Evolutionary conservation across 2,113 vertebrate species (phyloP).

Genomic region (Gavia stellata): DNA sequence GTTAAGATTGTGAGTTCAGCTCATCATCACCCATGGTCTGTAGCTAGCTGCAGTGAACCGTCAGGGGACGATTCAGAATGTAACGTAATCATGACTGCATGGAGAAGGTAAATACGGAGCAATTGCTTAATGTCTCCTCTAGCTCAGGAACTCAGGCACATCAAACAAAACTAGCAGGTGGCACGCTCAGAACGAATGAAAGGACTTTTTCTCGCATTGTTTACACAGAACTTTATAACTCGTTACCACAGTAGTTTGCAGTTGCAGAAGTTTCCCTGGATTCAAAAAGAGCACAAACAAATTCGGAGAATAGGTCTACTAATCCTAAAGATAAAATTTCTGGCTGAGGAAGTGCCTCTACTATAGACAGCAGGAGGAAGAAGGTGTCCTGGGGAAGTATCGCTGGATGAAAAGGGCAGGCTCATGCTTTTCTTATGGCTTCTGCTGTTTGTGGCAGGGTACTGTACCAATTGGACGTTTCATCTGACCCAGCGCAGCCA

Average conservation of each 20-base stretch:
- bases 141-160: background rate
- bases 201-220: background rate
- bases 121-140: background rate
- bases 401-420: background rate
- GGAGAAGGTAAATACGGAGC: background rate
- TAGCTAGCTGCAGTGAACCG: background rate
- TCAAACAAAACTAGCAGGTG: conserved; percentile 1
- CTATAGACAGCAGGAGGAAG: conserved; percentile 25
- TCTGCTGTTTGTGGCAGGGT: background rate
- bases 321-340: conserved; percentile 26
- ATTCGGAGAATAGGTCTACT: background rate
- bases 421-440: background rate
- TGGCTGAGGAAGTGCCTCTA: conserved; percentile 18
- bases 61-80: background rate
- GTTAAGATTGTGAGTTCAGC: background rate
- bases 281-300: background rate
- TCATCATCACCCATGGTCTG: background rate
- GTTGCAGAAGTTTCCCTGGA: background rate
- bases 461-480: background rate
- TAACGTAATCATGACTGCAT: accelerated
- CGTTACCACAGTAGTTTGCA: background rate
- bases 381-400: conserved; percentile 1
- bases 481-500: background rate
- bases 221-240: background rate
- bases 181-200: background rate